Percentiles rank a stretch among this genome's conserved stretches.
Evolutionary conservation across 2,113 vertebrate species (phyloP).

Genomic region (Paraplagusia blochii): DNA sequence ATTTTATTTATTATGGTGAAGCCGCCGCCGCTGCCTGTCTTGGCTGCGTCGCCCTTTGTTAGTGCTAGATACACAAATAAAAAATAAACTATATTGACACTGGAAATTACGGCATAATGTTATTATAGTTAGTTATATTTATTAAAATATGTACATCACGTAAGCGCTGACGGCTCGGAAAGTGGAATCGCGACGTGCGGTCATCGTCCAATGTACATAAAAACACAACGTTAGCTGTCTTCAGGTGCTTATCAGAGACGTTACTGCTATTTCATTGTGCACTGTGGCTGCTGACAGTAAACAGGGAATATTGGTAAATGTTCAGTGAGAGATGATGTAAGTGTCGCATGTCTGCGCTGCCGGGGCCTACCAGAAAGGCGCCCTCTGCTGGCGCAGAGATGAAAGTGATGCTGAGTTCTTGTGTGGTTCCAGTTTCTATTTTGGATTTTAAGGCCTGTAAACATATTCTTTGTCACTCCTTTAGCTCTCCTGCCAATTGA

Average conservation of each 20-base stretch:
- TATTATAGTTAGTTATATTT: not conserved
- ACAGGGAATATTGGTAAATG: no score
- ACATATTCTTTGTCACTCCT: not conserved
- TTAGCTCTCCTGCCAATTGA: no score
- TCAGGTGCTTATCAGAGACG: no score
- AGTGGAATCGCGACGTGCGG: constrained; percentile 11
- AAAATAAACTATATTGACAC: no score
- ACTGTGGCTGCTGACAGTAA: no score
- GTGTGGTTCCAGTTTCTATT: constrained; percentile 8
- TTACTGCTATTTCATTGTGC: no score
- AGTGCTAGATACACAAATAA: no score
- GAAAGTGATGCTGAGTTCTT: not conserved
- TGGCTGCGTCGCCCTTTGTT: no score
- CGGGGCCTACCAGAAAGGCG: constrained; percentile 40
- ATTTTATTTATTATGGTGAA: no score
- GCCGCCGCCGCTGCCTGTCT: no score
- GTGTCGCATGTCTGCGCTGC: constrained; percentile 48
- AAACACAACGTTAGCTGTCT: not conserved
- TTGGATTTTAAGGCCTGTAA: constrained; percentile 4
- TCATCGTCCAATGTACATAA: not conserved
- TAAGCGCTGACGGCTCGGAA: not conserved
- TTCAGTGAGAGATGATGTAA: not conserved
- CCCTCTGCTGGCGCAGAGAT: constrained; percentile 16
- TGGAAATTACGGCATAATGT: no score
- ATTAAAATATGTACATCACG: not conserved